Evolutionary conservation across 35 echinoderm and acorn worm genomes (phyloP).

Genomic region (Lytechinus pictus): DNA sequence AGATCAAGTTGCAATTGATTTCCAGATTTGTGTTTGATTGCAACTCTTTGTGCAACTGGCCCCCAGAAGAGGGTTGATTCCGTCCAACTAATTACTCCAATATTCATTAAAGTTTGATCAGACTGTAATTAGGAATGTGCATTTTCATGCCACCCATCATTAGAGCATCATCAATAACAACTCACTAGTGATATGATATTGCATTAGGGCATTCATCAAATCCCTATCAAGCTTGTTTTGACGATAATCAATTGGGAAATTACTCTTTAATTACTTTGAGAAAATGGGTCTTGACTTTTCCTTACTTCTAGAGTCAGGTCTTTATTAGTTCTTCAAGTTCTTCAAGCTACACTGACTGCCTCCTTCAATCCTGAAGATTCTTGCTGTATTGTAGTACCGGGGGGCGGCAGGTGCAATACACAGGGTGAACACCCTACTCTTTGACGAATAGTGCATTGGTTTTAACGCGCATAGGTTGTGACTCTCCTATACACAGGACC

Average conservation of each 20-base stretch:
- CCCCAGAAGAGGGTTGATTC: background rate
- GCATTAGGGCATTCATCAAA: background rate
- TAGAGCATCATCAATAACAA: background rate
- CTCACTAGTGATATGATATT: background rate
- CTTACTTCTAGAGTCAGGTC: background rate
- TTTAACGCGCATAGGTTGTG: too few species aligned
- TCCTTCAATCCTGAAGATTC: too few species aligned
- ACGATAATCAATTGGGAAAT: background rate
- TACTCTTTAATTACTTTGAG: conserved; percentile 4
- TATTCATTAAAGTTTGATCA: conserved; percentile 3
- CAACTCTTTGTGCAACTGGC: too few species aligned
- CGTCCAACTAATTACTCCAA: background rate
- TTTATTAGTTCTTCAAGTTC: too few species aligned
- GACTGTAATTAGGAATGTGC: background rate
- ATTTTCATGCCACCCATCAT: background rate
- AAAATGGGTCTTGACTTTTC: background rate
- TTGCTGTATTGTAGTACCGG: too few species aligned
- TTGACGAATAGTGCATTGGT: too few species aligned
- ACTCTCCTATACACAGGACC: too few species aligned
- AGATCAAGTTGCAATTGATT: too few species aligned
- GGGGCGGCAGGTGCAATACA: too few species aligned
- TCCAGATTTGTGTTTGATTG: too few species aligned
- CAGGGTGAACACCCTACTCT: too few species aligned
- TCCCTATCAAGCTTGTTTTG: background rate
- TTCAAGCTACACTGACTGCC: too few species aligned